Percentiles rank a stretch among this genome's conserved stretches.
These are phyloP conservation scores for Epirrhoe alternata DNA, from an alignment of 2,888 invertebrate species.

Conservation along the genomic window DNA sequence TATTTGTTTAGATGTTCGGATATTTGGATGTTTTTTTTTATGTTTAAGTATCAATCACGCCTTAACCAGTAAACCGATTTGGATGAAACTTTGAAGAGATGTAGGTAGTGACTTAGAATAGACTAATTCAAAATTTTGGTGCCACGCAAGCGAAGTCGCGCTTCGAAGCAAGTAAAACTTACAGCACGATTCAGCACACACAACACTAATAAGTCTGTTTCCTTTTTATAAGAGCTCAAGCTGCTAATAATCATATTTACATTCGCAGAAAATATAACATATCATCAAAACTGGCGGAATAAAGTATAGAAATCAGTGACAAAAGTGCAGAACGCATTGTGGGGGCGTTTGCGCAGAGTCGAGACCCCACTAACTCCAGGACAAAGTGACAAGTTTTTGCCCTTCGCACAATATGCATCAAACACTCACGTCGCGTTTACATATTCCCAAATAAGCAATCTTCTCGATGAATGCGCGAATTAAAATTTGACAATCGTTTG, in stretches of 20 bases:
- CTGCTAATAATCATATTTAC: constrained; percentile 30
- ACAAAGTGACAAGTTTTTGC: constrained; percentile 71
- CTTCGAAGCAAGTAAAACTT: too few relatives aligned
- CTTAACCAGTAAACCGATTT: too few relatives aligned
- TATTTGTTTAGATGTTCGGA: too few relatives aligned
- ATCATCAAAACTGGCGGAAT: constrained; percentile 50
- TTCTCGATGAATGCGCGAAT: constrained; percentile 63
- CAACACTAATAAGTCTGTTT: not conserved
- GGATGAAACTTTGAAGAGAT: too few relatives aligned
- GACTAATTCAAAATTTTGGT: too few relatives aligned
- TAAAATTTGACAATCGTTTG: constrained; percentile 67
- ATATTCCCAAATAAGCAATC: constrained; percentile 65
- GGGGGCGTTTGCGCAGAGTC: constrained; percentile 52
- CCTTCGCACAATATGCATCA: constrained; percentile 68
- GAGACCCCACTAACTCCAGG: constrained; percentile 31
- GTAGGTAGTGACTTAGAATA: too few relatives aligned
- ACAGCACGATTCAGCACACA: too few relatives aligned
- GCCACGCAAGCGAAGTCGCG: too few relatives aligned
- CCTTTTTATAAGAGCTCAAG: constrained; percentile 15
- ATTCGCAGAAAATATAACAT: constrained; percentile 45
- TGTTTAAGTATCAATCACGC: too few relatives aligned
- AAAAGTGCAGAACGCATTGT: constrained; percentile 36
- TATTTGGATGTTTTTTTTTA: too few relatives aligned
- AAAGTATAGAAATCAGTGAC: constrained; percentile 33
- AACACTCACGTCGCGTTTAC: constrained; percentile 63